Evolutionary conservation across 2,113 vertebrate genomes (phyloP), one percentile per base, ranked within the genome.

Genomic region (Epinephelus fuscoguttatus): DNA sequence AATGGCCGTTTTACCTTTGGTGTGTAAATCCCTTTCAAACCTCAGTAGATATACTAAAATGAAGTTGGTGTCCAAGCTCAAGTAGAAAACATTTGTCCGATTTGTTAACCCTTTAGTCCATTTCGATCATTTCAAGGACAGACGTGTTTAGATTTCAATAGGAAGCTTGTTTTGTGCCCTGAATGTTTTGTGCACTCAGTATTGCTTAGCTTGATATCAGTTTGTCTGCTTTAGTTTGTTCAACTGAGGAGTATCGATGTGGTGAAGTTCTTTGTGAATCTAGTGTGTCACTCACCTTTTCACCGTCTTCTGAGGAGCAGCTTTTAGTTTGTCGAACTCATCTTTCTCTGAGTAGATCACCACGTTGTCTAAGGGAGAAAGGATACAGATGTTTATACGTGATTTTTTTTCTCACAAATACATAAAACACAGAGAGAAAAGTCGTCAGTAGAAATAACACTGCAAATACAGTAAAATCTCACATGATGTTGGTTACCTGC

Each of bases 301-400:
- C 40, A 95, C 96, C 5, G 97, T 86, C 92, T 99, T 99, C 62
- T 96, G 96, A 78, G 97, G 97, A 67, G 96, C 91, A 62, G 96
- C 95, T 77, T 98, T 97, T 62, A 98, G 91, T 93, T 99, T 98
- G 94, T 98, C 98, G 19, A 98, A 99, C 82, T 99, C 98, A 5
- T 98, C 97, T 91, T 99, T 99, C 91, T 99, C 98, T 0, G 98
- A 91, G 91, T 97, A 99, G 85, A 98, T 99, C 84, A 98, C 97
- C 77, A 98, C 97, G 0, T 94, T 97, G 84, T 98, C 98, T 97
- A 89, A 11, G 87, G 90, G 89, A 72, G 5, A 88, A 82, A 25
- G 67, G 59, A 45, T 3, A n/a, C 0, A 74, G 14, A 70, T 37
- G 15, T 45, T 80, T 25, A 70, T 0, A 25, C 12, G 8, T 42